These are phyloP conservation scores for Mamestra brassicae DNA, from an alignment of 2,888 invertebrate species.

Conservation along the genomic window DNA sequence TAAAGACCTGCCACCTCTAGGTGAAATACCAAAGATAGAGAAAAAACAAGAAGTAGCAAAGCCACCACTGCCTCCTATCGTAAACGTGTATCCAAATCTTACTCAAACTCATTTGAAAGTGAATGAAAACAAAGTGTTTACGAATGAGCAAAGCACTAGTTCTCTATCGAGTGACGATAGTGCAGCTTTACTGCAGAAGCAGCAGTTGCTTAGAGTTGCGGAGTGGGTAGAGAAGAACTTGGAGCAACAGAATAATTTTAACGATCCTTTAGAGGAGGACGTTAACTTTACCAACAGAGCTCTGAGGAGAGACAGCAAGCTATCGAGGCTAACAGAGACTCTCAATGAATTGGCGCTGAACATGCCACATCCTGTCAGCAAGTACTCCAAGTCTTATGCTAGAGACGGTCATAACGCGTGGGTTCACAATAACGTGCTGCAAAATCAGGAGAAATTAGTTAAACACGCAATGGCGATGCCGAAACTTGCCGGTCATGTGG, in stretches of 20 bases:
- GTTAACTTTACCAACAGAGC: conserved; percentile 79
- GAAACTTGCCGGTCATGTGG: conserved; percentile 78
- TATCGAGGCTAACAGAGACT: conserved; percentile 84
- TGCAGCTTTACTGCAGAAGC: conserved; percentile 90
- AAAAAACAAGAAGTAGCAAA: conserved; percentile 79
- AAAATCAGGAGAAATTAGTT: conserved; percentile 71
- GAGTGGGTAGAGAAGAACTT: conserved; percentile 94
- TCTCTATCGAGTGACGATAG: conserved; percentile 89
- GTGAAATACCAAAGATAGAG: conserved; percentile 74
- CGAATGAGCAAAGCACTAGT: conserved; percentile 89
- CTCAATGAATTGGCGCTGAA: conserved; percentile 86
- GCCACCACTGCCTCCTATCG: conserved; percentile 81
- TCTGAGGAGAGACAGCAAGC: conserved; percentile 81
- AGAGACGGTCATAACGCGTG: conserved; percentile 80
- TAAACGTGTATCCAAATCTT: conserved; percentile 88
- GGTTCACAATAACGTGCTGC: conserved; percentile 74
- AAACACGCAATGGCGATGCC: conserved; percentile 67
- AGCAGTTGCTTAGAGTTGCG: conserved; percentile 93
- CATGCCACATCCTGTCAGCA: conserved; percentile 89
- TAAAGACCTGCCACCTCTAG: conserved; percentile 84
- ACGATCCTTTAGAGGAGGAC: conserved; percentile 86
- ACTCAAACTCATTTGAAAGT: conserved; percentile 88
- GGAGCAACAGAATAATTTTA: conserved; percentile 87
- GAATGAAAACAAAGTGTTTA: conserved; percentile 86
- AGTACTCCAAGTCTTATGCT: conserved; percentile 82